Conservation (phyloP, 1,140 invertebrate species). For the Cardiocondyla obscurior region DNA sequence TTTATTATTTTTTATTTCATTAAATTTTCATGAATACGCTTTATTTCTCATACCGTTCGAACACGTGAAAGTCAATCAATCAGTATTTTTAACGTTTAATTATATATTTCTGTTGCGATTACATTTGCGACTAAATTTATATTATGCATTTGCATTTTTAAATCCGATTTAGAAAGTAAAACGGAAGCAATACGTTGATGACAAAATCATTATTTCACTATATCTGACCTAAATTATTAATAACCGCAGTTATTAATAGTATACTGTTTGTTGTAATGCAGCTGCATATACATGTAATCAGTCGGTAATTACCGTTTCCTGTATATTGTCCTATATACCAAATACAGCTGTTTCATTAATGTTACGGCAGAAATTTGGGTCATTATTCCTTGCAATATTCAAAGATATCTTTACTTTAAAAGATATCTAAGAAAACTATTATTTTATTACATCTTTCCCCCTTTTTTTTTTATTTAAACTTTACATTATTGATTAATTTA, state of each 20-base stretch:
- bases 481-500: too few relatives aligned
- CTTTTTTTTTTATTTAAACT: neutral
- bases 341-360: constrained; percentile 10
- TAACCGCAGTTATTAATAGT: neutral
- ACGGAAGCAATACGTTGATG: neutral
- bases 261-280: neutral
- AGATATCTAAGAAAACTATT: neutral
- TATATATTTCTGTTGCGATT: neutral
- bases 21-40: neutral
- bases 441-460: neutral
- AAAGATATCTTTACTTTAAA: neutral
- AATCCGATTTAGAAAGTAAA: neutral
- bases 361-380: neutral
- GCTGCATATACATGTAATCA: neutral
- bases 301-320: constrained; percentile 16
- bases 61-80: neutral
- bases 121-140: neutral
- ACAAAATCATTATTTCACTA: neutral
- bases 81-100: neutral
- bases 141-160: neutral
- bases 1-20: neutral
- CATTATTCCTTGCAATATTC: neutral
- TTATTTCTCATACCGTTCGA: neutral
- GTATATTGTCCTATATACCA: neutral
- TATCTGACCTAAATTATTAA: neutral